phyloP scores from a whole-genome alignment of 2,888 invertebrate genomes.

The Macroteleia sp. region DNA sequence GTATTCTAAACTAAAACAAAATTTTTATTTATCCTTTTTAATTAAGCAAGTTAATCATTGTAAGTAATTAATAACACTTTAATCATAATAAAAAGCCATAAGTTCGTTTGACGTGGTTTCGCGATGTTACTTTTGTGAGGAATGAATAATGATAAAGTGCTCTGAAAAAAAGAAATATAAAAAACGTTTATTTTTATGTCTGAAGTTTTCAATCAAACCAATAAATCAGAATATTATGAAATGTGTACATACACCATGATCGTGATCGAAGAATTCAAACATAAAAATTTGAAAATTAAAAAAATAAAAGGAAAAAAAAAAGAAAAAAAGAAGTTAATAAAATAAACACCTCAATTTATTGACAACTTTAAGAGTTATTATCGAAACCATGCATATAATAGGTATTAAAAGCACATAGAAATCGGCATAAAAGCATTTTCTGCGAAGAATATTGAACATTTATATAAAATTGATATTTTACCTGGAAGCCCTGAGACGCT shows the following conservation, averaged over 20 bases:
- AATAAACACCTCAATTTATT: too few species aligned
- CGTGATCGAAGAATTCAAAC: not conserved
- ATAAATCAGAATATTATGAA: not conserved
- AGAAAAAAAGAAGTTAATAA: too few species aligned
- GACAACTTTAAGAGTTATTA: too few species aligned
- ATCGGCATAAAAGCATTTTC: conserved; percentile 22
- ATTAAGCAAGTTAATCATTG: too few species aligned
- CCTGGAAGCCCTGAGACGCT: conserved; percentile 81
- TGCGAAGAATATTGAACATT: too few species aligned
- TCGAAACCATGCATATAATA: conserved; percentile 9
- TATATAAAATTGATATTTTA: conserved; percentile 44
- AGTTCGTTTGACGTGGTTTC: conserved; percentile 24
- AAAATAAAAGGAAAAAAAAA: too few species aligned
- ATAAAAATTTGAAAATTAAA: not conserved
- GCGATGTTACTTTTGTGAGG: conserved; percentile 34
- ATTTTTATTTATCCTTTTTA: too few species aligned
- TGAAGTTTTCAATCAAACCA: conserved; percentile 6
- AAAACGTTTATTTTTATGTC: conserved; percentile 1
- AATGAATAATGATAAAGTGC: conserved; percentile 48
- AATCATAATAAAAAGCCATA: conserved; percentile 19
- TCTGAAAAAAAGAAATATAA: conserved; percentile 42
- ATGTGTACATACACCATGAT: not conserved
- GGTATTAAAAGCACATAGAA: conserved; percentile 16
- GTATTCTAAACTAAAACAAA: too few species aligned
- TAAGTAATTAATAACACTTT: not conserved